These are phyloP conservation scores for Chelmon rostratus DNA, from an alignment of 2,797 vertebrate genomes.

Conservation along the genomic window DNA sequence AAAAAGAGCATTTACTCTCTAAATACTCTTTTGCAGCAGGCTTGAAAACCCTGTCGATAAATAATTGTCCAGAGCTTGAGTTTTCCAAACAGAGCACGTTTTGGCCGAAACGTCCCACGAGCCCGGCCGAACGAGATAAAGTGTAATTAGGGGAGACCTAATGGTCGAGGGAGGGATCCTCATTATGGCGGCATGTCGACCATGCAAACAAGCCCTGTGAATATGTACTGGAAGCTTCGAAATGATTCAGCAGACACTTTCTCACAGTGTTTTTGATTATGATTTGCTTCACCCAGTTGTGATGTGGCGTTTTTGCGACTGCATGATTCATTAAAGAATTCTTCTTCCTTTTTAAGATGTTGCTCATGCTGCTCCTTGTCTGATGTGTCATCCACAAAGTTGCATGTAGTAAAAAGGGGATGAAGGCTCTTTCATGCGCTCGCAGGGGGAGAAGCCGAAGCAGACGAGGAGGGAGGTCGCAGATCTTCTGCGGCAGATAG, in stretches of 20 bases:
- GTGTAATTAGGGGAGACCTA: slow-evolving; percentile 67
- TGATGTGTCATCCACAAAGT: slow-evolving; percentile 1
- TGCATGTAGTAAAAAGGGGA: neutral
- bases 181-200: slow-evolving; percentile 72
- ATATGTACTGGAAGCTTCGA: slow-evolving; percentile 22
- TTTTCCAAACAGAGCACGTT: slow-evolving; percentile 48
- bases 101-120: slow-evolving; percentile 56
- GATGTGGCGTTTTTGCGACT: neutral
- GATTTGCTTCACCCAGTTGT: neutral
- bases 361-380: neutral
- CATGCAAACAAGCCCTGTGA: slow-evolving; percentile 59
- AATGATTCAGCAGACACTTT: neutral
- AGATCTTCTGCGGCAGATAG: slow-evolving; percentile 73
- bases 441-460: slow-evolving; percentile 17
- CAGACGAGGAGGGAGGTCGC: slow-evolving; percentile 51
- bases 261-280: neutral
- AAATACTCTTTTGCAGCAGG: neutral
- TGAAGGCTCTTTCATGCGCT: slow-evolving; percentile 23
- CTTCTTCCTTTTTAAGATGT: slow-evolving; percentile 22
- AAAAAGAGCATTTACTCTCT: neutral
- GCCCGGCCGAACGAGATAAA: slow-evolving; percentile 65
- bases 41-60: slow-evolving; percentile 19
- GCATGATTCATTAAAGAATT: slow-evolving; percentile 15
- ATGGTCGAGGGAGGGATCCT: slow-evolving; percentile 68
- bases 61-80: slow-evolving; percentile 25